A percentile compares a stretch with the other conserved stretches of the same genome.
Evolutionary conservation across 1,140 invertebrate genomes (phyloP).

Genomic region (Anadara kagoshimensis): DNA sequence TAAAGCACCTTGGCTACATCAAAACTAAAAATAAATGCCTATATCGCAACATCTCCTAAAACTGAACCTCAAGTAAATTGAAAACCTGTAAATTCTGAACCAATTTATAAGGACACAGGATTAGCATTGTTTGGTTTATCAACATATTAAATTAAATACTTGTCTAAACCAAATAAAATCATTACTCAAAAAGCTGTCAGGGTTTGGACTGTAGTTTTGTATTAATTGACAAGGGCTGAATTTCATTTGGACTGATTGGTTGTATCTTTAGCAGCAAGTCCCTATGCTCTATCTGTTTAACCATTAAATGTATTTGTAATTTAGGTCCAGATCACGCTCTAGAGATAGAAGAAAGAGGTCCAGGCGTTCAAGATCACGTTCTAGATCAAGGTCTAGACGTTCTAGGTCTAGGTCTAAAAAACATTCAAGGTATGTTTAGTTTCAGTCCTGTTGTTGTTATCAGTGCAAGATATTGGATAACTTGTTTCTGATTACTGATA

Average conservation of each 20-base stretch:
- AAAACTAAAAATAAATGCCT: no score
- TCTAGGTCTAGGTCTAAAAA: constrained; percentile 23
- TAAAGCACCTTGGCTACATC: no score
- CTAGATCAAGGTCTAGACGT: constrained; percentile 32
- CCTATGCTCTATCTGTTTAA: not conserved
- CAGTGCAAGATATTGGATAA: no score
- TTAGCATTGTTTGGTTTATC: no score
- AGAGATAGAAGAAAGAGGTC: constrained; percentile 22
- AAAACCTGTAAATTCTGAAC: no score
- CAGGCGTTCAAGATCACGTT: constrained; percentile 19
- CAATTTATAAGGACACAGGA: no score
- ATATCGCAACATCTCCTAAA: no score
- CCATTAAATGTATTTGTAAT: not conserved
- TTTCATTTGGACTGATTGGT: not conserved
- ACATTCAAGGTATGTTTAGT: not conserved
- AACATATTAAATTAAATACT: not conserved
- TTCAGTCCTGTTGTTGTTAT: no score
- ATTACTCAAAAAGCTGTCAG: not conserved
- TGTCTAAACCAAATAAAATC: not conserved
- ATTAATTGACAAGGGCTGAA: not conserved
- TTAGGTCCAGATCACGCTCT: constrained; percentile 25
- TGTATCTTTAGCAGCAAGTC: not conserved
- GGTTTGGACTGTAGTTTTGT: no score
- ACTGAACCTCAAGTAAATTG: no score
- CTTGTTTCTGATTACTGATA: no score